These are phyloP conservation scores for Eucidaris tribuloides DNA, from an alignment of 35 echinoderm and acorn worm genomes.

Conservation along the genomic window DNA sequence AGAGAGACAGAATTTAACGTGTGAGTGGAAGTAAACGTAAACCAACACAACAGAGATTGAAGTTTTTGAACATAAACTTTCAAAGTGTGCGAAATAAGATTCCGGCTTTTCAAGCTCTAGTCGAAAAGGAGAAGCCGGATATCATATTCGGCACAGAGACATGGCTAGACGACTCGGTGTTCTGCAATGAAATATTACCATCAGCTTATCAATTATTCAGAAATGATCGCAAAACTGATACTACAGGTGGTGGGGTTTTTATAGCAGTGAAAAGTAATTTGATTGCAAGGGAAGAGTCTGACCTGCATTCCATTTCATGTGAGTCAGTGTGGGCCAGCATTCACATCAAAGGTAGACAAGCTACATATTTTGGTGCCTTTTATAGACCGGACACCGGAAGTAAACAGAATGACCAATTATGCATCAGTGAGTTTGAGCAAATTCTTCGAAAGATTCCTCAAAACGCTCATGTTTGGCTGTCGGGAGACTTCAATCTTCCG, in stretches of 20 bases:
- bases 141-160: conserved; percentile 37
- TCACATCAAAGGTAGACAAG: conserved; percentile 16
- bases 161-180: conserved; percentile 18
- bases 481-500: too few species aligned
- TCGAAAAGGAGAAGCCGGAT: conserved; percentile 33
- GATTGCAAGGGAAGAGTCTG: conserved; percentile 13
- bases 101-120: not conserved
- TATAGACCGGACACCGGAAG: too few species aligned
- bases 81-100: conserved; percentile 39
- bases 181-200: conserved; percentile 8
- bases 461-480: too few species aligned
- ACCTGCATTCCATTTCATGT: not conserved
- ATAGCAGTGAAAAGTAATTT: not conserved
- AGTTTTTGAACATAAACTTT: conserved; percentile 55
- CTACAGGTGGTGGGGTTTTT: conserved; percentile 32
- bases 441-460: too few species aligned
- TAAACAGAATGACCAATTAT: too few species aligned
- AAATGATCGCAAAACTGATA: not conserved
- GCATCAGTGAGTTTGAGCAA: too few species aligned
- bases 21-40: not conserved
- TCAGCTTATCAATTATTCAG: not conserved
- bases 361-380: not conserved
- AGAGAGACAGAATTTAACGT: too few species aligned
- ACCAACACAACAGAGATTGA: not conserved
- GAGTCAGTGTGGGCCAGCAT: conserved; percentile 23